A percentile compares a stretch with the other conserved stretches of the same genome.
Evolutionary conservation across 2,113 vertebrate species (phyloP).

Genomic region (Prunella himalayana): DNA sequence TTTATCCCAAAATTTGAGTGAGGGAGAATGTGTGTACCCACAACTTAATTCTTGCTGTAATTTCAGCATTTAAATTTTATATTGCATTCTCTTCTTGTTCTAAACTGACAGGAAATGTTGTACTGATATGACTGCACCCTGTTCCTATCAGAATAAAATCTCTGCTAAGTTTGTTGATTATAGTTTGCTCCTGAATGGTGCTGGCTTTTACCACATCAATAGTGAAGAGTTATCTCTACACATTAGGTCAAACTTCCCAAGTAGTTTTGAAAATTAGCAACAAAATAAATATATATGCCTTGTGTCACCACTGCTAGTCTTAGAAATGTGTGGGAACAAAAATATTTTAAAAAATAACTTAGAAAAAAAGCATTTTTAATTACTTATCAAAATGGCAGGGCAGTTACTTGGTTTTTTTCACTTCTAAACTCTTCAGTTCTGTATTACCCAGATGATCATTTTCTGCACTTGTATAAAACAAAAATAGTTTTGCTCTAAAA

Average conservation of each 20-base stretch:
- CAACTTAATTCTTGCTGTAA: background rate
- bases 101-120: background rate
- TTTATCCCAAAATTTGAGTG: background rate
- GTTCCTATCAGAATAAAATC: background rate
- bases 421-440: background rate
- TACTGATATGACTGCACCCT: background rate
- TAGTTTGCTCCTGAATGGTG: background rate
- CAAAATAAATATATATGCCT: background rate
- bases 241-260: background rate
- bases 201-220: background rate
- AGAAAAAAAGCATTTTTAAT: background rate
- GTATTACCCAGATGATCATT: background rate
- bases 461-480: conserved; percentile 12
- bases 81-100: background rate
- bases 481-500: conserved; percentile 40
- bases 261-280: background rate
- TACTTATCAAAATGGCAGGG: background rate
- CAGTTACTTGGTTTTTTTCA: background rate
- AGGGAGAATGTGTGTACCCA: background rate
- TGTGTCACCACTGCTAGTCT: background rate
- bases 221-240: background rate
- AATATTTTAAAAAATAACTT: background rate
- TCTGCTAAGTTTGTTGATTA: background rate
- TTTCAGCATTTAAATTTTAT: background rate
- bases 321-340: background rate